These are phyloP conservation scores for Cyclopterus lumpus DNA, from an alignment of 2,797 vertebrate species.

Conservation along the genomic window DNA sequence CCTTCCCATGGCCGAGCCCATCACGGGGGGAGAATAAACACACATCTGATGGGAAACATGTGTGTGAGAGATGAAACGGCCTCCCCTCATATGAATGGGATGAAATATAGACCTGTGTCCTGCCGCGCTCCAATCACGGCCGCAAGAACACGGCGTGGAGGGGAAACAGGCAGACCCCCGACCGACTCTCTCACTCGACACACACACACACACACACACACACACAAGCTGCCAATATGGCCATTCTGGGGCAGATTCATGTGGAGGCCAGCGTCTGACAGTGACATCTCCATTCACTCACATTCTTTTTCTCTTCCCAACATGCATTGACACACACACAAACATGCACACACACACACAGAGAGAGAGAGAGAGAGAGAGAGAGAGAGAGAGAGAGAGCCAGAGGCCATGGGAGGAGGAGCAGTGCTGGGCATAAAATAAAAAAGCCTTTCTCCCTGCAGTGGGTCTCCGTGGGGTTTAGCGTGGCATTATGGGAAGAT, in stretches of 20 bases:
- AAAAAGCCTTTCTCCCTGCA: conserved; percentile 70
- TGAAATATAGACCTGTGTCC: conserved; percentile 79
- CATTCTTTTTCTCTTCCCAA: conserved; percentile 75
- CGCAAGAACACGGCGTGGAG: no score
- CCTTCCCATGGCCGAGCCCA: conserved; percentile 74
- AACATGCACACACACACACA: conserved; percentile 44
- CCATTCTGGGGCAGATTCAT: conserved; percentile 75
- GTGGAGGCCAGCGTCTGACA: conserved; percentile 80
- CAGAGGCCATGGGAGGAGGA: conserved; percentile 78
- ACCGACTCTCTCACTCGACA: background rate
- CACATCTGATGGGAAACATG: conserved; percentile 79
- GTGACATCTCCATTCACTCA: conserved; percentile 86
- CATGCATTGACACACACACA: conserved; percentile 65
- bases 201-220: conserved; percentile 35
- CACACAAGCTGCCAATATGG: conserved; percentile 78
- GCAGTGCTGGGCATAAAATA: conserved; percentile 63
- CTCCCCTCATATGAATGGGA: conserved; percentile 72
- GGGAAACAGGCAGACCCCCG: no score
- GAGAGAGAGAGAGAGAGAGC: conserved; percentile 60
- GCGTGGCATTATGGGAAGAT: conserved; percentile 82
- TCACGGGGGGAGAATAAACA: conserved; percentile 84
- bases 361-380: conserved; percentile 58
- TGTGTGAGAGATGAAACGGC: conserved; percentile 82
- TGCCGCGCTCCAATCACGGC: conserved; percentile 39
- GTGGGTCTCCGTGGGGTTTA: conserved; percentile 79